Base-by-base conservation (phyloP, 2,797 vertebrate species). In the Glossophaga mutica region DNA sequence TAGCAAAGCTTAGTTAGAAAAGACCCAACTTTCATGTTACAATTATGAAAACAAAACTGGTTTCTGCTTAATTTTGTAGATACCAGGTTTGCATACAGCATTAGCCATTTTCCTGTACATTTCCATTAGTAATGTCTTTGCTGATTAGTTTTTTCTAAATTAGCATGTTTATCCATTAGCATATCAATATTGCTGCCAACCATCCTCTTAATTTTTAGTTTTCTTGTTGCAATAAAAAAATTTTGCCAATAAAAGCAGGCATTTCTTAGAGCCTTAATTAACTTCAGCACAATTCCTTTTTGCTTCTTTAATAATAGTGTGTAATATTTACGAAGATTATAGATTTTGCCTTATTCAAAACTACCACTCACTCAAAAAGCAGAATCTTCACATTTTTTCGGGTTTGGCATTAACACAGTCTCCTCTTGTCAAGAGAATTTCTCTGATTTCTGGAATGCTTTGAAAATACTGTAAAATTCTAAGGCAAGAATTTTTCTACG, bases 201-300 rank as follows among this genome's bases (percentile, higher is more conserved):
- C 99, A 98, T 99, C 99, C 99, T 99, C 98, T 99, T 99, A 99
- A 99, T 99, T 99, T 99, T 99, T 99, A 99, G 98, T 99, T 99
- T 98, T 98, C 98, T 98, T 98, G 98, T 98, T 99, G 99, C 99
- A 99, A 99, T 99, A 99, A 98, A 97, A 99, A 98, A 98, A 97
- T 99, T 97, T 99, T 99, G 99, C 99, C 99, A 99, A 99, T 99
- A 99, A 99, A 99, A 99, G 97, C 98, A 98, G 98, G 98, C 98
- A 98, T 98, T 98, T 99, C 99, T 99, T 99, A 99, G 99, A 99
- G 99, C 99, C 98, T 99, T 99, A 99, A 99, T 99, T 99, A 99
- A 99, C 99, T 99, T 99, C 98, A 99, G 96, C 97, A 98, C 98
- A 98, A 99, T 99, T 98, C 98, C 98, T 98, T 98, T 98, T 97